Evolutionary conservation across 2,888 invertebrate species (phyloP).

Genomic region (Sepiola atlantica): DNA sequence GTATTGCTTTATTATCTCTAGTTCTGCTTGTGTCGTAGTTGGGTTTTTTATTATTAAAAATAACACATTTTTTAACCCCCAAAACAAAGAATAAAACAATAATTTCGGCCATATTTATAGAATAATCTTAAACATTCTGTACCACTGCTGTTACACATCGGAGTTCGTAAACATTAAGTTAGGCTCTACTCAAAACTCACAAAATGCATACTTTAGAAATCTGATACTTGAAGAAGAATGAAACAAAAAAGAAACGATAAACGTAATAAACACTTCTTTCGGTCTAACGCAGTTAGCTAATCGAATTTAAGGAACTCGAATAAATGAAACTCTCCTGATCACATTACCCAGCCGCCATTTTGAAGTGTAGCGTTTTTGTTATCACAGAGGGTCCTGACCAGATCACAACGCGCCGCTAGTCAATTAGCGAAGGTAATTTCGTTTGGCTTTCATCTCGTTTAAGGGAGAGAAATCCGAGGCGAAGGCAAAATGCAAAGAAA

Average conservation of each 20-base stretch:
- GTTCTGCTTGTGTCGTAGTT: too few species aligned
- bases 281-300: not conserved
- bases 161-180: not conserved
- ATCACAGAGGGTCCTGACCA: not conserved
- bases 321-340: not conserved
- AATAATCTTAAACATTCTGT: too few species aligned
- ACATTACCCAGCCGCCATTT: not conserved
- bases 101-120: too few species aligned
- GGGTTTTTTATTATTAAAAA: too few species aligned
- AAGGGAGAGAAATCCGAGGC: not conserved
- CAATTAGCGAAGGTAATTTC: not conserved
- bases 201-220: not conserved
- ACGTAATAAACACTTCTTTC: not conserved
- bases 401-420: not conserved
- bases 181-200: not conserved
- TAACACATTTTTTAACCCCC: too few species aligned
- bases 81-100: too few species aligned
- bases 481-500: not conserved
- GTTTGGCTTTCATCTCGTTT: not conserved
- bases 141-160: not conserved
- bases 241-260: not conserved
- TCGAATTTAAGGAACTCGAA: not conserved
- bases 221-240: not conserved
- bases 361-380: not conserved
- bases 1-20: too few species aligned